These are phyloP conservation scores for Diarsia mendica DNA, from an alignment of 2,888 invertebrate species.

Conservation along the genomic window DNA sequence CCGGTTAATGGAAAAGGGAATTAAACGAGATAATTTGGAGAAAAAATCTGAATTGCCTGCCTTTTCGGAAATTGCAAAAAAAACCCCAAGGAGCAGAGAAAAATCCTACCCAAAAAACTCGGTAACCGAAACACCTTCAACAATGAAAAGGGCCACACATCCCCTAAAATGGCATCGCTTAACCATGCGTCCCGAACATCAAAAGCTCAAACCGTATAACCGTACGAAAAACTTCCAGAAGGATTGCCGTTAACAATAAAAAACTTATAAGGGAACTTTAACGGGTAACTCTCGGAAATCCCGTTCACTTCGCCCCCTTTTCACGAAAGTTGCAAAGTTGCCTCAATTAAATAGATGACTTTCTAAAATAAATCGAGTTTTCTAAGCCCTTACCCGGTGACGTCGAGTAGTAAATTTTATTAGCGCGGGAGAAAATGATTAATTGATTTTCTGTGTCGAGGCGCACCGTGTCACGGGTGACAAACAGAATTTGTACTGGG, in stretches of 20 bases:
- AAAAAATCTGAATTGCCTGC: no score
- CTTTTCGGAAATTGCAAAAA: neutral
- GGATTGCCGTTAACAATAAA: constrained; percentile 68
- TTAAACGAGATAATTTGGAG: neutral
- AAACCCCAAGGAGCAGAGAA: constrained; percentile 4
- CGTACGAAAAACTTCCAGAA: constrained; percentile 58
- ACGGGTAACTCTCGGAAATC: constrained; percentile 60
- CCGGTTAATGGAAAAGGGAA: no score
- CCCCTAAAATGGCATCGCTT: constrained; percentile 51
- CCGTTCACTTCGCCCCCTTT: constrained; percentile 62
- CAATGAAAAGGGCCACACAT: constrained; percentile 40
- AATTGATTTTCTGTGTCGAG: constrained; percentile 73
- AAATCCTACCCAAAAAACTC: constrained; percentile 20
- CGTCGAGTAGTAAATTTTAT: constrained; percentile 79
- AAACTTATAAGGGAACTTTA: constrained; percentile 64
- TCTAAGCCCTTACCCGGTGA: constrained; percentile 67
- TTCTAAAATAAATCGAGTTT: constrained; percentile 74
- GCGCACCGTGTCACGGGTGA: constrained; percentile 70
- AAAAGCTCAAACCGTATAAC: constrained; percentile 60
- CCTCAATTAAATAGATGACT: constrained; percentile 78
- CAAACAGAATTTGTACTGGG: constrained; percentile 72
- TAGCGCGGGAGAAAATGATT: constrained; percentile 76
- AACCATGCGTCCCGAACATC: constrained; percentile 52
- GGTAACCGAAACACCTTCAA: constrained; percentile 32
- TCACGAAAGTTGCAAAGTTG: constrained; percentile 72